Conservation (phyloP, 2,797 vertebrate genomes). For the Siniperca obscura region DNA sequence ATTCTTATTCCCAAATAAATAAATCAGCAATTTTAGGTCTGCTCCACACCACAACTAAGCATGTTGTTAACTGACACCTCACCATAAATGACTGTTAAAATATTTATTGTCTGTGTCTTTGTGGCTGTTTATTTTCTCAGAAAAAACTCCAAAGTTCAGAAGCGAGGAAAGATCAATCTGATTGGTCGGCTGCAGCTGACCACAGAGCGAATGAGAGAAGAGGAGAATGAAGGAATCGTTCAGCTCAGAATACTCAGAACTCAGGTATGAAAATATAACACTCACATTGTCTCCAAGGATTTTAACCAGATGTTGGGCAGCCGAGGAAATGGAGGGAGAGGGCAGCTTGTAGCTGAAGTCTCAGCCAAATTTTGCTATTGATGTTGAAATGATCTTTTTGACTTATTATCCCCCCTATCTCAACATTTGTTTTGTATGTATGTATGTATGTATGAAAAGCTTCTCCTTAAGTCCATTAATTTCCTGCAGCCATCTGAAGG, state of each 20-base stretch:
- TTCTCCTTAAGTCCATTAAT: too few relatives aligned
- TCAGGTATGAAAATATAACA: slow-evolving; percentile 84
- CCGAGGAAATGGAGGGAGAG: neutral
- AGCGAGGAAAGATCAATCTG: slow-evolving; percentile 97
- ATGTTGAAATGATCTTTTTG: too few relatives aligned
- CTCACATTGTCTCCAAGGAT: neutral
- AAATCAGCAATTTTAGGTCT: neutral
- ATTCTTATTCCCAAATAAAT: neutral
- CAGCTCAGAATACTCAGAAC: slow-evolving; percentile 97
- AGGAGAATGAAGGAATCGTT: slow-evolving; percentile 97
- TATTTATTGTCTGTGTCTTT: neutral
- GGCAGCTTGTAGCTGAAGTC: too few relatives aligned
- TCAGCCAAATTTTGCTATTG: too few relatives aligned
- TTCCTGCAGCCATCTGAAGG: too few relatives aligned
- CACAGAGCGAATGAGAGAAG: slow-evolving; percentile 96
- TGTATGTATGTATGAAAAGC: too few relatives aligned
- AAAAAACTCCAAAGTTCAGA: slow-evolving; percentile 98
- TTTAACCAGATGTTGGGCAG: neutral
- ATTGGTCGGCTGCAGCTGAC: slow-evolving; percentile 96
- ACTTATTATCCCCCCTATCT: too few relatives aligned
- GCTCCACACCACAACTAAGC: neutral
- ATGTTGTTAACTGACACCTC: neutral
- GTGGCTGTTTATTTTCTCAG: slow-evolving; percentile 72
- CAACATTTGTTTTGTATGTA: too few relatives aligned
- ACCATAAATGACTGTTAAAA: neutral